Percentiles rank a stretch among this genome's conserved stretches.
Conservation (phyloP, 2,888 invertebrate species). For the Agrotis ipsilon region DNA sequence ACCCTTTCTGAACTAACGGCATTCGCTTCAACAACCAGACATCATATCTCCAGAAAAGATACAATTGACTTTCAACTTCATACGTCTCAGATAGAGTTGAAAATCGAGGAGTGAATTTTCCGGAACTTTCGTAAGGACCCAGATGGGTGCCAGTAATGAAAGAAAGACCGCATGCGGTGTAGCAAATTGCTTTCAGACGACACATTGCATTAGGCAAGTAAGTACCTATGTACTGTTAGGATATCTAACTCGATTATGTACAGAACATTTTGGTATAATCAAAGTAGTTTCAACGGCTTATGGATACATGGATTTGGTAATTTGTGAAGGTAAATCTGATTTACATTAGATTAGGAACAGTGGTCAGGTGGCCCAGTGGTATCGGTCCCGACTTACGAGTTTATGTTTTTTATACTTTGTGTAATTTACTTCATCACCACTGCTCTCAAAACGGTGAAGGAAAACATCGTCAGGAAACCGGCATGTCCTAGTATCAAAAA, state of each 20-base stretch:
- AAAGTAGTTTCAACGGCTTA: slow-evolving; percentile 18
- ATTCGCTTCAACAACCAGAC: slow-evolving; percentile 22
- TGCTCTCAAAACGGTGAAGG: no score
- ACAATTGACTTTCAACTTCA: slow-evolving; percentile 22
- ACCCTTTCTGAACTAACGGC: slow-evolving; percentile 72
- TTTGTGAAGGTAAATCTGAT: neutral
- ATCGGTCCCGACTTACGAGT: no score
- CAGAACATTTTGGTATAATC: slow-evolving; percentile 11
- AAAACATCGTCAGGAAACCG: no score
- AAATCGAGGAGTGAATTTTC: slow-evolving; percentile 15
- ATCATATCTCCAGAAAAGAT: slow-evolving; percentile 15
- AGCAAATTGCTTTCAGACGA: slow-evolving; percentile 90
- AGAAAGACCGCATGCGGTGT: slow-evolving; percentile 85
- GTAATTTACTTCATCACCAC: no score
- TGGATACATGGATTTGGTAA: slow-evolving; percentile 43
- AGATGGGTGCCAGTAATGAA: slow-evolving; percentile 79
- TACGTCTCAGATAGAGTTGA: neutral
- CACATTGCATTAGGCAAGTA: slow-evolving; percentile 84
- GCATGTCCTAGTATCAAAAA: no score
- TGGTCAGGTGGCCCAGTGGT: no score
- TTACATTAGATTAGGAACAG: no score
- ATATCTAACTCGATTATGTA: slow-evolving; percentile 56
- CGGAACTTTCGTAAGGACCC: slow-evolving; percentile 53
- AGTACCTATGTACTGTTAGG: slow-evolving; percentile 59
- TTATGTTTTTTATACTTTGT: no score